Evolutionary conservation across 2,797 vertebrate genomes (phyloP).

Genomic region (Spondyliosoma cantharus): DNA sequence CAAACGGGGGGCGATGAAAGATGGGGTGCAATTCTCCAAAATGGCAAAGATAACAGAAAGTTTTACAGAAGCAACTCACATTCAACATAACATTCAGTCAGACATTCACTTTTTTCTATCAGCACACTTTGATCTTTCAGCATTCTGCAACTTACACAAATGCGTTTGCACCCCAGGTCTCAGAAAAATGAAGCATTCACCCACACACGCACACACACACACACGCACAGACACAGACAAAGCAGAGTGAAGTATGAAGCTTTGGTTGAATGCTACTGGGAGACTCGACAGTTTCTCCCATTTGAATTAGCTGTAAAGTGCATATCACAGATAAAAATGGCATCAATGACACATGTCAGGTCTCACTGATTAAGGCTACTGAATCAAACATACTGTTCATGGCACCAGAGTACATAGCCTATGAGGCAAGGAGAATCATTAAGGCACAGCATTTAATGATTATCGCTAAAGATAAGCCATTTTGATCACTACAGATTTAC

Average conservation of each 20-base stretch:
- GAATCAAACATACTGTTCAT: slow-evolving; percentile 77
- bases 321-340: slow-evolving; percentile 84
- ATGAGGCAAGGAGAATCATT: slow-evolving; percentile 58
- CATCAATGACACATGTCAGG: slow-evolving; percentile 77
- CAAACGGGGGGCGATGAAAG: slow-evolving; percentile 52
- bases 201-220: slow-evolving; percentile 39
- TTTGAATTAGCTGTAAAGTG: slow-evolving; percentile 87
- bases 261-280: slow-evolving; percentile 88
- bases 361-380: slow-evolving; percentile 82
- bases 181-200: slow-evolving; percentile 48
- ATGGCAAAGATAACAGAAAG: slow-evolving; percentile 52
- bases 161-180: slow-evolving; percentile 63
- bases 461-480: slow-evolving; percentile 59
- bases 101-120: slow-evolving; percentile 22
- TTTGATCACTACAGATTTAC: slow-evolving; percentile 71
- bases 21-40: slow-evolving; percentile 63
- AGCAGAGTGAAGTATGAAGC: slow-evolving; percentile 81
- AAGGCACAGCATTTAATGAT: slow-evolving; percentile 69
- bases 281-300: slow-evolving; percentile 75
- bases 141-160: slow-evolving; percentile 62
- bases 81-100: slow-evolving; percentile 31
- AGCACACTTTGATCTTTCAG: slow-evolving; percentile 64
- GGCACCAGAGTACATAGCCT: slow-evolving; percentile 67
- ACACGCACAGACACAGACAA: slow-evolving; percentile 28
- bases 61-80: slow-evolving; percentile 47